Evolutionary conservation across 2,797 vertebrate genomes (phyloP), one percentile per base, ranked within the genome.

Genomic region (Rhinogobio ventralis): DNA sequence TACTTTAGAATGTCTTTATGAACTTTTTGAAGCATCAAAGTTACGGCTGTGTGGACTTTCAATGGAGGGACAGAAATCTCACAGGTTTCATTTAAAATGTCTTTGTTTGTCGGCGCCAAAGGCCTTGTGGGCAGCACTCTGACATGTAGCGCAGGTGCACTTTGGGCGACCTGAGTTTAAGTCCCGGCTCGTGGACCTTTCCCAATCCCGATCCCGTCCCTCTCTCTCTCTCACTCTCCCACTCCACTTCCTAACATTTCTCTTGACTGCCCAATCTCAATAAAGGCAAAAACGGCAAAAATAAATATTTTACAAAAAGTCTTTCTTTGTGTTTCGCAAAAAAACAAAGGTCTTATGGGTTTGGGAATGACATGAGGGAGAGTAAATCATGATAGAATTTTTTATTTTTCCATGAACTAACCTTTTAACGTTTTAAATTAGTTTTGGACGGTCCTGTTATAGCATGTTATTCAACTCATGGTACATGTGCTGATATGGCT

Each of bases 81-180:
- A n/a, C n/a, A n/a, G n/a, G n/a, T n/a, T 72, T n/a, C n/a, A n/a
- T n/a, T 72, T 28, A 45, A 72, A 72, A 72, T 72, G 46, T 49
- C 14, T 45, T 72, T 17, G 10, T 60, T 25, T 57, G 4, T n/a
- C n/a, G 11, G n/a, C 25, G 55, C n/a, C 57, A 25, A 60, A 60
- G 14, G n/a, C 57, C 57, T 60, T 0, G 2, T 13, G 11, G 5
- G n/a, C 55, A 60, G 55, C 0, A 1, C 55, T 60, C 23, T 5
- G 10, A 14, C n/a, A 5, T 60, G 11, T 60, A 25, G 11, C 11
- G 11, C 11, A 2, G 11, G 6, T 57, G 9, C 23, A n/a, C 55
- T 57, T n/a, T 0, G 1, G 49, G 17, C 15, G 5, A 49, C 46
- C 15, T 5, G 46, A 49, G 46, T 46, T 49, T 1, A 5, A 49